Evolutionary conservation across 2,113 vertebrate genomes (phyloP).

Genomic region (Embiotoca jacksoni): DNA sequence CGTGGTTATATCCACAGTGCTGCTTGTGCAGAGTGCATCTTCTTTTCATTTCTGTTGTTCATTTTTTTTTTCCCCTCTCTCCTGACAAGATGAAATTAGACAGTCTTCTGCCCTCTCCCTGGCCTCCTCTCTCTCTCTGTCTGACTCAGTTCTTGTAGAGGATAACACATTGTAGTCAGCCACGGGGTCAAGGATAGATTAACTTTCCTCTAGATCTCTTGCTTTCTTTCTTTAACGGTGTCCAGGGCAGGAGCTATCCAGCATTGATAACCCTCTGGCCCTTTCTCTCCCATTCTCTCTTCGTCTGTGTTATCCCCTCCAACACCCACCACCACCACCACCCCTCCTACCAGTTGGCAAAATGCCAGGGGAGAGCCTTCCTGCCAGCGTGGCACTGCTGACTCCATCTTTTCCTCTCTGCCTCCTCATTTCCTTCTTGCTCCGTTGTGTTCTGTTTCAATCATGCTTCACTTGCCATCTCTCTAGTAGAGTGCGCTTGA

Average conservation of each 20-base stretch:
- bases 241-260: slow-evolving; percentile 44
- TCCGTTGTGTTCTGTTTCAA: slow-evolving; percentile 43
- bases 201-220: slow-evolving; percentile 55
- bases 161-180: slow-evolving; percentile 57
- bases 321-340: background rate
- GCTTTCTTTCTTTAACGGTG: slow-evolving; percentile 49
- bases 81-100: slow-evolving; percentile 64
- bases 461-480: slow-evolving; percentile 19
- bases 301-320: slow-evolving; percentile 16
- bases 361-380: slow-evolving; percentile 76
- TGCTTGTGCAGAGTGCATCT: slow-evolving; percentile 16
- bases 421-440: slow-evolving; percentile 56
- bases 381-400: slow-evolving; percentile 85
- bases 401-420: slow-evolving; percentile 69
- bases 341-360: slow-evolving; percentile 62
- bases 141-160: slow-evolving; percentile 46
- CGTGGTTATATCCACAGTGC: slow-evolving; percentile 19
- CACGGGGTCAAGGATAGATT: slow-evolving; percentile 70
- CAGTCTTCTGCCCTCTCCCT: slow-evolving; percentile 54
- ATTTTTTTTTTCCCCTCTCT: slow-evolving; percentile 31
- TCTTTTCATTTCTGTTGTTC: slow-evolving; percentile 32
- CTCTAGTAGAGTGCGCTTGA: slow-evolving; percentile 1
- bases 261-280: slow-evolving; percentile 61
- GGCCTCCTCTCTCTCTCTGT: slow-evolving; percentile 53
- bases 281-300: slow-evolving; percentile 24